phyloP scores from a whole-genome alignment of 2,888 invertebrate species.

The Tineola bisselliella region DNA sequence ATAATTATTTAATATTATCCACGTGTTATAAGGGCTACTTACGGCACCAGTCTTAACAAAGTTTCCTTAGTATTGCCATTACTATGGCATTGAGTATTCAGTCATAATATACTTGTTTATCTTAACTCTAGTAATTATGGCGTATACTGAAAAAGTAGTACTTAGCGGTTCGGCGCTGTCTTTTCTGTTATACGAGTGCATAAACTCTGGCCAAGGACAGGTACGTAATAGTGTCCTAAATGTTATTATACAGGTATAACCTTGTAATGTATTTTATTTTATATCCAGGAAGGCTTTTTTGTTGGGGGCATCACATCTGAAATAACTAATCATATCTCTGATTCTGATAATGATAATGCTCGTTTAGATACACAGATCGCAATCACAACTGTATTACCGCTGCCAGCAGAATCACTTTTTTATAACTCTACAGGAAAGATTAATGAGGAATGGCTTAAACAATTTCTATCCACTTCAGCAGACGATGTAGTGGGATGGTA shows the following conservation, averaged over 20 bases:
- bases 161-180: slow-evolving; percentile 73
- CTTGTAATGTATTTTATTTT: too few species aligned
- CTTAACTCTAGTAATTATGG: too few species aligned
- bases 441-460: slow-evolving; percentile 59
- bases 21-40: too few species aligned
- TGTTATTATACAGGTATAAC: too few species aligned
- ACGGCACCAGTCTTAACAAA: too few species aligned
- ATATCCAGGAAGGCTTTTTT: slow-evolving; percentile 70
- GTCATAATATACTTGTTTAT: too few species aligned
- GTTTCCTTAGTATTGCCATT: too few species aligned
- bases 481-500: slow-evolving; percentile 75
- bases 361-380: slow-evolving; percentile 70
- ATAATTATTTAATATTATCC: too few species aligned
- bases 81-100: too few species aligned
- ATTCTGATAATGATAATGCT: slow-evolving; percentile 71
- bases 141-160: slow-evolving; percentile 62
- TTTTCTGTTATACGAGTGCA: slow-evolving; percentile 74
- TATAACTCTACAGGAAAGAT: slow-evolving; percentile 68
- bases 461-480: slow-evolving; percentile 59
- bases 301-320: slow-evolving; percentile 71
- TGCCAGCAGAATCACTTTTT: slow-evolving; percentile 67
- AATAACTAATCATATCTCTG: slow-evolving; percentile 74
- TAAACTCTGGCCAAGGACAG: slow-evolving; percentile 69
- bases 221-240: slow-evolving; percentile 40
- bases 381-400: slow-evolving; percentile 69